Base-by-base conservation (phyloP, 2,888 invertebrate species). In the Xanthia togata region DNA sequence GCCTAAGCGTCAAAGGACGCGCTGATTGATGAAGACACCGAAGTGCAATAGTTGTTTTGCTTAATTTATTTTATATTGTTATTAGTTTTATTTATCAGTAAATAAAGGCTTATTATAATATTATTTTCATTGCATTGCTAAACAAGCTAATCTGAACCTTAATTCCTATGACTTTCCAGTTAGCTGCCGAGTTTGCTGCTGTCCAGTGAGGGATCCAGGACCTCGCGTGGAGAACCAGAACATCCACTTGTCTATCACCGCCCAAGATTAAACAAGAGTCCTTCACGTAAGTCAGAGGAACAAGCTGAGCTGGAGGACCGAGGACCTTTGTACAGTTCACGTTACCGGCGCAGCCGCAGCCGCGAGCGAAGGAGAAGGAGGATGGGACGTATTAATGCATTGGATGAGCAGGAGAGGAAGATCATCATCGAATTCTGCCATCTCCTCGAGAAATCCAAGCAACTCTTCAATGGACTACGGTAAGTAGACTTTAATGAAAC, bases 341-440 rank as follows among this genome's bases (percentile, higher is more conserved):
- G 31, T n/a, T 31, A 41, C 12, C 63, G 4, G 12, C 63, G 38
- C 23, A 55, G 41, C 31, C 68, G 59, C 6, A 70, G 53, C 23
- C n/a, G 11, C 20, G 41, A 67, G 8, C 65, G 23, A 6, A 23
- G 8, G 0, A 41, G 4, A 11, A n/a, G 0, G 31, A 63, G 4
- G 8, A 81, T 73, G 69, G 79, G 63, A 0, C 89, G 70, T 23
- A 90, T 92, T 89, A 90, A 89, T 62, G 67, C 87, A 0, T 74
- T 91, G 0, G 89, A 87, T 0, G 89, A 89, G 0, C 85, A 89
- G 12, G 90, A 91, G n/a, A 77, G 98, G 92, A 98, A 98, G 97
- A 98, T 99, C 92, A 99, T 99, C 87, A 98, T 98, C 94, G 99
- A 99, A 96, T 99, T 99, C 96, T 99, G 99, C 95, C 99, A 99